Evolutionary conservation across 2,113 vertebrate species (phyloP).

Genomic region (Anoplopoma fimbria): DNA sequence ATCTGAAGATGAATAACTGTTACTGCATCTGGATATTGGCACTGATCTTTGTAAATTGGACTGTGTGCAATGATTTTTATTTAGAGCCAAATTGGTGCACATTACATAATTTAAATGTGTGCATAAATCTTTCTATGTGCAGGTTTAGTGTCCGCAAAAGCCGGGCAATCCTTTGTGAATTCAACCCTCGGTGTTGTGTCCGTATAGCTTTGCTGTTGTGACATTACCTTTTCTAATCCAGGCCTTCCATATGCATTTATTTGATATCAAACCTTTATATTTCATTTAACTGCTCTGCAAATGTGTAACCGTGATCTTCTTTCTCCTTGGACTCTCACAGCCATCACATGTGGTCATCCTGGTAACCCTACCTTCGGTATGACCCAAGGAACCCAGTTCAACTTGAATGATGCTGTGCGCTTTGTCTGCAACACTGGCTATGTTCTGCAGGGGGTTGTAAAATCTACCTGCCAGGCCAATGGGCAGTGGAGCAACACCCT

Average conservation of each 20-base stretch:
- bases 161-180: background rate
- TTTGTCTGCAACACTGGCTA: conserved; percentile 94
- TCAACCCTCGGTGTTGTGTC: background rate
- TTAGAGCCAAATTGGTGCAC: no score
- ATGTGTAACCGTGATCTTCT: background rate
- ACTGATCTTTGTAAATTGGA: no score
- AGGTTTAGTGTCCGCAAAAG: background rate
- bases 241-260: background rate
- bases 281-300: background rate
- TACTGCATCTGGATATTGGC: no score
- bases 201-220: background rate
- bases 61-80: no score
- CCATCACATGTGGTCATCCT: conserved; percentile 97
- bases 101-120: no score
- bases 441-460: conserved; percentile 87
- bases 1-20: no score
- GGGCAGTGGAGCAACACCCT: conserved; percentile 95
- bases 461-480: conserved; percentile 91
- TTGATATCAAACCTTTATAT: background rate
- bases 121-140: background rate
- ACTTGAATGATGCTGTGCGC: conserved; percentile 92
- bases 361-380: conserved; percentile 93
- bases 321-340: conserved; percentile 71
- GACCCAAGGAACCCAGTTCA: conserved; percentile 95
- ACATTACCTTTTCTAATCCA: background rate